phyloP scores from a whole-genome alignment of 2,113 vertebrate genomes.

The Nannobrachium achirus region DNA sequence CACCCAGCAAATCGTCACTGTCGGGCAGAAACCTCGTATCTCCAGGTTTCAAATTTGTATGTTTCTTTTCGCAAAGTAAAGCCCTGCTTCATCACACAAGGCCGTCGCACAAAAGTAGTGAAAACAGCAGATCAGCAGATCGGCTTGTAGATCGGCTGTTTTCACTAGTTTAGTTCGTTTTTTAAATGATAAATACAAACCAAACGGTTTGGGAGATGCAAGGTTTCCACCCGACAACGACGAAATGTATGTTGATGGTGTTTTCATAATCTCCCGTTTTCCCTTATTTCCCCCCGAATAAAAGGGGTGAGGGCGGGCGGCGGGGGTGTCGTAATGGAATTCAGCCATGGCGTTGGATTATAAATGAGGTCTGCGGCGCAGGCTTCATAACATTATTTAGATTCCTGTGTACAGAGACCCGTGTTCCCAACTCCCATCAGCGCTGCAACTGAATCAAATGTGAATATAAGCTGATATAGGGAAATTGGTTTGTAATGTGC shows the following conservation, averaged over 20 bases:
- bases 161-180: too few species aligned
- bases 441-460: constrained; percentile 93
- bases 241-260: constrained; percentile 71
- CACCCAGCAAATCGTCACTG: constrained; percentile 53
- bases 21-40: too few species aligned
- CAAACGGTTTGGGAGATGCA: too few species aligned
- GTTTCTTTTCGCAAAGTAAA: too few species aligned
- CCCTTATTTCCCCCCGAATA: constrained; percentile 87
- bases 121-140: too few species aligned
- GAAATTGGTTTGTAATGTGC: constrained; percentile 98
- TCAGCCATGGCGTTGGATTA: constrained; percentile 94
- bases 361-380: constrained; percentile 97
- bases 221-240: too few species aligned
- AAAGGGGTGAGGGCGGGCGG: constrained; percentile 49
- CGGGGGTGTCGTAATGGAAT: constrained; percentile 91
- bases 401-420: constrained; percentile 93
- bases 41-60: too few species aligned
- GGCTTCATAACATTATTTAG: constrained; percentile 96
- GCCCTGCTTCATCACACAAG: too few species aligned
- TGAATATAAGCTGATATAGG: constrained; percentile 97
- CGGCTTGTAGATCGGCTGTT: too few species aligned
- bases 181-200: too few species aligned
- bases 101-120: too few species aligned
- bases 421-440: constrained; percentile 96
- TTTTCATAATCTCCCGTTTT: constrained; percentile 78